Percentiles rank a stretch among this genome's conserved stretches.
phyloP scores from a whole-genome alignment of 2,888 invertebrate genomes.

The Melanostoma scalare region DNA sequence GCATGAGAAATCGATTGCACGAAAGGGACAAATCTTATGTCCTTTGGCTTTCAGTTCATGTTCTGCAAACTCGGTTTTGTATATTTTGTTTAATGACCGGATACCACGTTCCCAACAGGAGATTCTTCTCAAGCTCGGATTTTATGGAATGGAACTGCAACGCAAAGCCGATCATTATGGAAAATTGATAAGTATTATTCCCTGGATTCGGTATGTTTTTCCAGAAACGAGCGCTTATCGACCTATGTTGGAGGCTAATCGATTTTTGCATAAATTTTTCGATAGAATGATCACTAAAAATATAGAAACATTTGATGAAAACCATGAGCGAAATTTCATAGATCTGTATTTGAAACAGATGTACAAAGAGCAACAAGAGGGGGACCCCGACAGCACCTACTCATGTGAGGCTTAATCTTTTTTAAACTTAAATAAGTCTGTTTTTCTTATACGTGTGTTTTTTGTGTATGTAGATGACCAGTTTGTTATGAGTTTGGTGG shows the following conservation, averaged over 20 bases:
- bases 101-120: constrained; percentile 83
- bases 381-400: constrained; percentile 82
- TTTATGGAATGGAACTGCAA: constrained; percentile 83
- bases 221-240: constrained; percentile 85
- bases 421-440: constrained; percentile 13
- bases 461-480: constrained; percentile 82
- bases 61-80: constrained; percentile 84
- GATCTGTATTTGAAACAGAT: constrained; percentile 85
- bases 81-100: constrained; percentile 83
- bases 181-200: constrained; percentile 83
- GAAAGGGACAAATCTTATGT: constrained; percentile 80
- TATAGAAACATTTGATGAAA: constrained; percentile 81
- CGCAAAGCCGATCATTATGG: constrained; percentile 85
- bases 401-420: constrained; percentile 79
- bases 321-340: constrained; percentile 84
- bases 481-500: constrained; percentile 84
- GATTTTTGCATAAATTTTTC: constrained; percentile 83
- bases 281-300: constrained; percentile 83
- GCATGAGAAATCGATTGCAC: constrained; percentile 80
- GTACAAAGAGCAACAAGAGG: constrained; percentile 81
- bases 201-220: constrained; percentile 85
- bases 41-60: constrained; percentile 84
- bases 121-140: constrained; percentile 80
- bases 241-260: constrained; percentile 82
- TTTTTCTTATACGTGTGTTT: constrained; percentile 65